Base-by-base conservation (phyloP, 1,140 invertebrate genomes). In the Rhysida immarginata region DNA sequence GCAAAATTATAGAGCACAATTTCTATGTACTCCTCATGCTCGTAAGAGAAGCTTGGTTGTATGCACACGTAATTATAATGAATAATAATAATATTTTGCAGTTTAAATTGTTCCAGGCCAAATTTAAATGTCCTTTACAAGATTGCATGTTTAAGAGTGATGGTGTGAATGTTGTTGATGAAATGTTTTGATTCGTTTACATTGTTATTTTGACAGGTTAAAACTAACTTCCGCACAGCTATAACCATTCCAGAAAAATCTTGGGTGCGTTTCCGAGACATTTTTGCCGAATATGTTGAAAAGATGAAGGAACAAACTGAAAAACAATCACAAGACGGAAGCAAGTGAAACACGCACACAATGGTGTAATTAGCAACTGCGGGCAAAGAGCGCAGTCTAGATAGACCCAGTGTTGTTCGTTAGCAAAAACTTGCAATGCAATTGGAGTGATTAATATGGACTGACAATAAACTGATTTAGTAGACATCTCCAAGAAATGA, bases 231-330 rank as follows among this genome's bases (percentile, higher is more conserved):
- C 76, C 86, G 93, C 74, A 95, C 92, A 65, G 90, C 93, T 61
- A 95, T 97, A 70, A 97, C 93, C 62, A 90, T 97, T 70, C 93
- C 93, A 61, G 93, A 97, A 73, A 92, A 95, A 72, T 95, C 92
- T 61, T 97, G 93, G 93, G 80, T 81, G 57, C 82, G 88, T 63
- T 96, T 96, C 79, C 84, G 92, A 62, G 93, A 97, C 75, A 91
- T 96, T 67, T 84, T 97, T 66, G 83, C 84, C 62, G 91, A 96
- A 70, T 94, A 93, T 73, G 91, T 89, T 71, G 88, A 93, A 62
- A 93, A 93, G 74, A 91, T 93, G 76, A 82, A 82, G 65, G 81
- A 83, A 61, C 54, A 62, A 42, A 55, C 62, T 23, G 62, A 63
- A n/a, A 63, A 63, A 50, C 53, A 56, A 24, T 50, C 59, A 26